A percentile compares a stretch with the other conserved stretches of the same genome.
Conservation (phyloP, 2,113 vertebrate genomes). For the Pteropus alecto region DNA sequence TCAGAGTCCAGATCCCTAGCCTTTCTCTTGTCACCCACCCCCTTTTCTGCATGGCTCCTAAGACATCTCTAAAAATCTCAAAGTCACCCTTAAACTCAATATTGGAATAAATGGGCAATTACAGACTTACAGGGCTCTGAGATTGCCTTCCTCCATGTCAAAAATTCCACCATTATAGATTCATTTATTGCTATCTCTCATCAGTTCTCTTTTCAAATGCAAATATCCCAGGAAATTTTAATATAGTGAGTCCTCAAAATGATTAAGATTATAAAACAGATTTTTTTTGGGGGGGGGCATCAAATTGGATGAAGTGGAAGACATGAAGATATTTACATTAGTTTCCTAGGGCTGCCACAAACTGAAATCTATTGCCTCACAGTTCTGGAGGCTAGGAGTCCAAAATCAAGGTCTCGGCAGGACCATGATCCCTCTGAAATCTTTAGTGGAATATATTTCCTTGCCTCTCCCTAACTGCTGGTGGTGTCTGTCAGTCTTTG, state of each 20-base stretch:
- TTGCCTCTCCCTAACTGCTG: background rate
- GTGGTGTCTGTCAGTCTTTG: background rate
- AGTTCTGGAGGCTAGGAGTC: background rate
- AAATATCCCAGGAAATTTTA: conserved; percentile 27
- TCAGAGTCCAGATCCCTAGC: background rate
- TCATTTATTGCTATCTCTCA: background rate
- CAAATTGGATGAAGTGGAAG: background rate
- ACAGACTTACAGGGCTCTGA: background rate
- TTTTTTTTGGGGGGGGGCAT: no score
- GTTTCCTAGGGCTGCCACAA: background rate
- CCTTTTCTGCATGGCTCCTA: background rate
- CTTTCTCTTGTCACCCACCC: background rate
- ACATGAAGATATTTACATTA: background rate
- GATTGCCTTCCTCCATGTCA: background rate
- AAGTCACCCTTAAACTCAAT: background rate
- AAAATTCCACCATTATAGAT: background rate
- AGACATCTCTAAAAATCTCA: background rate
- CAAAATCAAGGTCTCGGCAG: background rate
- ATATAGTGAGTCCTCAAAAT: background rate
- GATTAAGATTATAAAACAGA: background rate
- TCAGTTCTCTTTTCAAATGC: conserved; percentile 48
- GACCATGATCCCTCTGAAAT: background rate
- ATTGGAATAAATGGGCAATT: background rate
- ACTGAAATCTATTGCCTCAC: background rate
- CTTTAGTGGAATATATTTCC: background rate